These are phyloP conservation scores for Drosophila setosimentum DNA, from an alignment of 2,888 invertebrate species.

Conservation along the genomic window DNA sequence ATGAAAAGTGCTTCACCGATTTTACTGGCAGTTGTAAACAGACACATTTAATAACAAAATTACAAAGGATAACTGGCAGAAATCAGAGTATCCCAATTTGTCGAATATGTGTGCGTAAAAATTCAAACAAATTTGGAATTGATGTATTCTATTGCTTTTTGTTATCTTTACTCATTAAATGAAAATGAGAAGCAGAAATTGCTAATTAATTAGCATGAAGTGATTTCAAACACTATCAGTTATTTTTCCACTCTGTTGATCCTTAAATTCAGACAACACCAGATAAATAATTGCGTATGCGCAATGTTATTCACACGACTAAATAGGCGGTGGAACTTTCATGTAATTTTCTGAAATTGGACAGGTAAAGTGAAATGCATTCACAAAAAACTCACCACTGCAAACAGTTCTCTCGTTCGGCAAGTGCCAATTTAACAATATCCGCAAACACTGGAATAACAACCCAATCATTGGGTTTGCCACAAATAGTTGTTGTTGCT, in stretches of 20 bases:
- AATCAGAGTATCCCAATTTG: background rate
- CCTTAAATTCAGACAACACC: conserved; percentile 46
- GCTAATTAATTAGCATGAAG: conserved; percentile 3
- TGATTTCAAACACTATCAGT: background rate
- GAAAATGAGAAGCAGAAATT: background rate
- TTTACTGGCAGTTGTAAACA: background rate
- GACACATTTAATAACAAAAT: background rate
- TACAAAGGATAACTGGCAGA: rapidly evolving
- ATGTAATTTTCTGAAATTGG: conserved; percentile 9
- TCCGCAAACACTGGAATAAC: conserved; percentile 85
- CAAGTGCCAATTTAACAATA: conserved; percentile 85
- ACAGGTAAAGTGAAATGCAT: conserved; percentile 8
- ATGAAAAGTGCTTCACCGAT: background rate
- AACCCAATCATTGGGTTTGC: conserved; percentile 85
- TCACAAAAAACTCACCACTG: conserved; percentile 80
- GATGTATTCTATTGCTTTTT: too few relatives aligned
- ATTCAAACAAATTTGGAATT: conserved; percentile 12
- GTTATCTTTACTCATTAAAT: background rate
- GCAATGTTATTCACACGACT: conserved; percentile 42
- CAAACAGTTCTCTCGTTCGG: conserved; percentile 84
- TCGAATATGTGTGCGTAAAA: too few relatives aligned
- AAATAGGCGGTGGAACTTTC: background rate
- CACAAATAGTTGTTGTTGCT: conserved; percentile 46
- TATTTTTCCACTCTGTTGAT: conserved; percentile 43
- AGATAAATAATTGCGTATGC: conserved; percentile 9